These are phyloP conservation scores for Brienomyrus longianalis DNA, from an alignment of 2,113 vertebrate species.

Conservation along the genomic window DNA sequence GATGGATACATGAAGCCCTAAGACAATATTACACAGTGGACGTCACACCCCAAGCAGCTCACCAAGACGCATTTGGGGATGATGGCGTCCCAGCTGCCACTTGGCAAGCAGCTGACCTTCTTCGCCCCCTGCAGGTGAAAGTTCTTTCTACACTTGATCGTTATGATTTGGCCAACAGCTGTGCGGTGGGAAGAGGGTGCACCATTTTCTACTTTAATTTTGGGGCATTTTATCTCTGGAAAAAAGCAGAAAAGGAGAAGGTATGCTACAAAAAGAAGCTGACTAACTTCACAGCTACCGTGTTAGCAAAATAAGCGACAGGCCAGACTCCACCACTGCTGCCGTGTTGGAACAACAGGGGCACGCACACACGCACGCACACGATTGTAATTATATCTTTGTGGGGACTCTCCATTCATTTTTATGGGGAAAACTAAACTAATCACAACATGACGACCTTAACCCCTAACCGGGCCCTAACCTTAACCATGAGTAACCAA, in stretches of 20 bases:
- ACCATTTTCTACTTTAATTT: background rate
- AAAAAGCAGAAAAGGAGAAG: background rate
- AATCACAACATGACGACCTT: background rate
- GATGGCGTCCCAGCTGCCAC: background rate
- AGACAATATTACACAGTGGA: background rate
- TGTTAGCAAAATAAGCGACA: background rate
- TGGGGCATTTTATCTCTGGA: background rate
- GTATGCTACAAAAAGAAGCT: background rate
- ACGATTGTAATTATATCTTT: too few relatives aligned
- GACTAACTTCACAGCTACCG: background rate
- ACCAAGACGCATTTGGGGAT: background rate
- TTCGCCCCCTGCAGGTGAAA: background rate
- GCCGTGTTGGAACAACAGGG: background rate
- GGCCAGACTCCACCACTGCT: background rate
- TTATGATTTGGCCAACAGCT: background rate
- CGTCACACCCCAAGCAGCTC: background rate
- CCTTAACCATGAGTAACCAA: background rate
- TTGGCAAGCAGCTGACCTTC: background rate
- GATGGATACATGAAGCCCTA: background rate
- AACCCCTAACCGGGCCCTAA: background rate
- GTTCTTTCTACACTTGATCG: background rate
- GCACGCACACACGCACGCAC: background rate
- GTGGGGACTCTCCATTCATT: too few relatives aligned
- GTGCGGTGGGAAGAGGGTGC: accelerated
- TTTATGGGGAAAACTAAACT: background rate